A percentile compares a stretch with the other conserved stretches of the same genome.
phyloP scores from a whole-genome alignment of 2,797 vertebrate genomes.

The Anomalospiza imberbis region DNA sequence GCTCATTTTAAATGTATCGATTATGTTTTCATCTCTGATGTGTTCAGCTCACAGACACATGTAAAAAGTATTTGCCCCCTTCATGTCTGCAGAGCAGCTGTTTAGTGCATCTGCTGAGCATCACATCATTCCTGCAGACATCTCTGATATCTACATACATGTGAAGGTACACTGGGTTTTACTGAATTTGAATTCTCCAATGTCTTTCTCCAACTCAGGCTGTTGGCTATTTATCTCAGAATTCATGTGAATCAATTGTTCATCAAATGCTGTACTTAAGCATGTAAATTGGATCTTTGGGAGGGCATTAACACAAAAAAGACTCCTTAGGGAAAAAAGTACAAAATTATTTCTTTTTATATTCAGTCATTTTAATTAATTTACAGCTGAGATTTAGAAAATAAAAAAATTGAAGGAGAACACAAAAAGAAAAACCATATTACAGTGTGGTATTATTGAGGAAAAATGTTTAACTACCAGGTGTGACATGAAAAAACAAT shows the following conservation, averaged over 20 bases:
- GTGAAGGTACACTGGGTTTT: not conserved
- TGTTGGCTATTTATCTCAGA: not conserved
- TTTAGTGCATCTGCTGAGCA: not conserved
- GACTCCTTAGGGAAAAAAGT: not conserved
- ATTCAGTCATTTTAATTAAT: not conserved
- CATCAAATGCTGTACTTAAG: not conserved
- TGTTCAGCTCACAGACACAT: not conserved
- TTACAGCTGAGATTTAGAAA: not conserved
- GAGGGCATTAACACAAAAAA: not conserved
- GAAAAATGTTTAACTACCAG: not conserved
- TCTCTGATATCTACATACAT: not conserved
- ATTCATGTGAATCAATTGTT: not conserved
- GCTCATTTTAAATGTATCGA: not conserved
- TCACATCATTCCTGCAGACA: not conserved
- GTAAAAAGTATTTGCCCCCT: not conserved
- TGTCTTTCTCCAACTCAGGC: not conserved
- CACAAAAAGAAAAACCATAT: not conserved
- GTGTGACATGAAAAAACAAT: not conserved
- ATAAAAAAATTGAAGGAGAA: not conserved
- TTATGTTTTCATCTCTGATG: not conserved
- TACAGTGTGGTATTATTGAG: not conserved
- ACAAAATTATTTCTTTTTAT: not conserved
- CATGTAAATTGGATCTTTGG: not conserved
- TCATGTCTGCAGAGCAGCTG: not conserved
- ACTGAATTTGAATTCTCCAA: not conserved